phyloP scores from a whole-genome alignment of 2,888 invertebrate species.

The Icerya purchasi region DNA sequence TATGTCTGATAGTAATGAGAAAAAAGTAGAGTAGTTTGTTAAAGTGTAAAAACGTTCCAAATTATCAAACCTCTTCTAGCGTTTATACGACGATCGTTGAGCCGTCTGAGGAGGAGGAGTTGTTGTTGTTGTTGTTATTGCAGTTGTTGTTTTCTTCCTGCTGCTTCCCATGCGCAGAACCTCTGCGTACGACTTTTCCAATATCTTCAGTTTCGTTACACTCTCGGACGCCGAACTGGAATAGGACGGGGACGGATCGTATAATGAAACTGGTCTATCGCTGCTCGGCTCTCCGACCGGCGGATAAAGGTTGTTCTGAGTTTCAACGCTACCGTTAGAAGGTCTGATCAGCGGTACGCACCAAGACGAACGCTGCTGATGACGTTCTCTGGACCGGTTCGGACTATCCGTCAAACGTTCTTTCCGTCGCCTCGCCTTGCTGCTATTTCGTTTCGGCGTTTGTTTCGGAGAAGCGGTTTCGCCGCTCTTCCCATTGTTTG shows the following conservation, averaged over 20 bases:
- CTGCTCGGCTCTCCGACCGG: constrained; percentile 11
- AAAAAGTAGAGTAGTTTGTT: no score
- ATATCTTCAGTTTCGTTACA: constrained; percentile 53
- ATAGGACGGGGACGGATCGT: constrained; percentile 17
- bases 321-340: not conserved
- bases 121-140: no score
- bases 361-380: constrained; percentile 12
- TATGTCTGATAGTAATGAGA: no score
- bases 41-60: no score
- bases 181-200: constrained; percentile 69
- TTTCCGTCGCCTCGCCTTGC: constrained; percentile 14
- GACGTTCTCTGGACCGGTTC: constrained; percentile 14
- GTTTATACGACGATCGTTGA: no score
- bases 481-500: not conserved
- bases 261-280: constrained; percentile 12
- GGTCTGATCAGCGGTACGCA: constrained; percentile 4
- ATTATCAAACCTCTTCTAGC: no score
- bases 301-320: not conserved
- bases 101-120: no score
- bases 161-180: constrained; percentile 30
- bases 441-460: not conserved
- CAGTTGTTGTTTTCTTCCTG: no score
- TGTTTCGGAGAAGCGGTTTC: constrained; percentile 27
- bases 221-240: constrained; percentile 56
- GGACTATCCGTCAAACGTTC: constrained; percentile 12